Percentiles rank a stretch among this genome's conserved stretches.
These are phyloP conservation scores for Oxyscelio sp. DNA, from an alignment of 2,888 invertebrate species.

Conservation along the genomic window DNA sequence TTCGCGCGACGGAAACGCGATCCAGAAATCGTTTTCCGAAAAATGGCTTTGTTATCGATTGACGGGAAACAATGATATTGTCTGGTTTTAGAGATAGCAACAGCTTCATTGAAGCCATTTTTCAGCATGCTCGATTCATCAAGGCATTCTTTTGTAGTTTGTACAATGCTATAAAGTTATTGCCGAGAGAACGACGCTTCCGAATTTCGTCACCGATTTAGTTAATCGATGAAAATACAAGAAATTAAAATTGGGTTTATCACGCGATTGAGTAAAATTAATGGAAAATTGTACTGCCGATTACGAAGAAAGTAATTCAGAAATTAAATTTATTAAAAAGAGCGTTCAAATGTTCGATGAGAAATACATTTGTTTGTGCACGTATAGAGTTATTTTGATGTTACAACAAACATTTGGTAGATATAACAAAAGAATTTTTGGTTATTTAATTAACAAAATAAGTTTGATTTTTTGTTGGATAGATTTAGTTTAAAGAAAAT, in stretches of 20 bases:
- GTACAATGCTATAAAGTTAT: slow-evolving; percentile 56
- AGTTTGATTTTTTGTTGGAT: too few relatives aligned
- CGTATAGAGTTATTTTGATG: too few relatives aligned
- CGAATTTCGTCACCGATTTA: slow-evolving; percentile 48
- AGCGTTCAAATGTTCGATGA: too few relatives aligned
- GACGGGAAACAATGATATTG: slow-evolving; percentile 64
- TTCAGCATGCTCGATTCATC: slow-evolving; percentile 57
- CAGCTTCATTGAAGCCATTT: slow-evolving; percentile 65
- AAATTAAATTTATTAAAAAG: too few relatives aligned
- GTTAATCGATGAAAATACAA: slow-evolving; percentile 24
- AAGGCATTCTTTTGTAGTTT: slow-evolving; percentile 58
- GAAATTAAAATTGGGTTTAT: not conserved
- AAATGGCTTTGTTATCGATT: slow-evolving; percentile 68
- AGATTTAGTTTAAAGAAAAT: too few relatives aligned
- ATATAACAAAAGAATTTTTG: too few relatives aligned
- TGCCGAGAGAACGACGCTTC: slow-evolving; percentile 38
- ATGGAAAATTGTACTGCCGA: not conserved
- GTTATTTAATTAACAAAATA: too few relatives aligned
- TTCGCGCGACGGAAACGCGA: slow-evolving; percentile 22
- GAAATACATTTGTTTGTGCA: too few relatives aligned
- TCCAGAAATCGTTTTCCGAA: slow-evolving; percentile 55
- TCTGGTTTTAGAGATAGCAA: slow-evolving; percentile 57
- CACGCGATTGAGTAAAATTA: slow-evolving; percentile 4
- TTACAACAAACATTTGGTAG: too few relatives aligned
- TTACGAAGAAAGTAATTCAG: too few relatives aligned